These are phyloP conservation scores for Callipepla californica DNA, from an alignment of 2,113 vertebrate species.

Conservation along the genomic window DNA sequence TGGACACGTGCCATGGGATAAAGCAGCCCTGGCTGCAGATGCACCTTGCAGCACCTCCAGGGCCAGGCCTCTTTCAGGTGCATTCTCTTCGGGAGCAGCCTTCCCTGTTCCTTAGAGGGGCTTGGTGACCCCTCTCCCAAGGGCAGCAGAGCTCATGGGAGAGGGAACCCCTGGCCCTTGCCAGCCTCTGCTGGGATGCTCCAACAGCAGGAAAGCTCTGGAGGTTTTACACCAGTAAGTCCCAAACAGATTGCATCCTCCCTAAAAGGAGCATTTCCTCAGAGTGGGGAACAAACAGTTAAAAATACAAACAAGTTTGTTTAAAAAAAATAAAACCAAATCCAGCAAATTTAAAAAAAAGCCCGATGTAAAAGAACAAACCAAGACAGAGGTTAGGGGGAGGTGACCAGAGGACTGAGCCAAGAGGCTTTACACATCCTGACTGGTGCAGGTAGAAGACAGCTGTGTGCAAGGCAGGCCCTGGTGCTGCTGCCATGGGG, in stretches of 20 bases:
- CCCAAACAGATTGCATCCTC: neutral
- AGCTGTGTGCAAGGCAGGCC: neutral
- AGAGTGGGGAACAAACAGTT: neutral
- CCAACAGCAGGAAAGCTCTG: neutral
- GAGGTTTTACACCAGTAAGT: neutral
- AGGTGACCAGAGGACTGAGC: neutral
- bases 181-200: neutral
- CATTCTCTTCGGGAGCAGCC: neutral
- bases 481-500: neutral
- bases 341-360: conserved; percentile 20
- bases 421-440: neutral
- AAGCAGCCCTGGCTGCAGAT: neutral
- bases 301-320: conserved; percentile 3
- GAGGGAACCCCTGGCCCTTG: neutral
- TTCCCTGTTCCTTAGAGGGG: neutral
- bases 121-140: neutral
- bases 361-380: neutral
- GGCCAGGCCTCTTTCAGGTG: neutral
- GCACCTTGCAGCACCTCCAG: neutral
- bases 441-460: neutral
- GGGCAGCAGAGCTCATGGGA: neutral
- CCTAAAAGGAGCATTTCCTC: neutral
- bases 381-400: fast-evolving
- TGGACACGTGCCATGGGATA: neutral
- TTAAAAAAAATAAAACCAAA: conserved; percentile 55